Evolutionary conservation across 2,888 invertebrate species (phyloP).

Genomic region (Amphipyra tragopoginis): DNA sequence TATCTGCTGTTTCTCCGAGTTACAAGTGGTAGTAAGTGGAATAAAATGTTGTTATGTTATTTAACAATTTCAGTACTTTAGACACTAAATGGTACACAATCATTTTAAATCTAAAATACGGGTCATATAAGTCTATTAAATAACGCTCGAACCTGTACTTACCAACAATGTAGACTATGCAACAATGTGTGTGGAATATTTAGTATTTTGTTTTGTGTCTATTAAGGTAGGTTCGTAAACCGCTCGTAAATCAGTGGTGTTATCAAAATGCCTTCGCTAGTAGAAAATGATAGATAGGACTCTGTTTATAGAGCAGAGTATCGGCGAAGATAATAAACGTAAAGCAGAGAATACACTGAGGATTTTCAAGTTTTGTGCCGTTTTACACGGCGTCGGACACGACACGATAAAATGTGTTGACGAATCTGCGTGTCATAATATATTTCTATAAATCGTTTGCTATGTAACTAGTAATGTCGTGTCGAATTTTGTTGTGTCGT

Average conservation of each 20-base stretch:
- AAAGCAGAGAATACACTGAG: constrained; percentile 20
- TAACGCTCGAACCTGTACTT: constrained; percentile 2
- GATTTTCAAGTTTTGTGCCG: not conserved
- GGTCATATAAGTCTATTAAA: constrained; percentile 23
- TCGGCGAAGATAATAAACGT: constrained; percentile 35
- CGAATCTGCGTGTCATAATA: too few relatives aligned
- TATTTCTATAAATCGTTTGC: too few relatives aligned
- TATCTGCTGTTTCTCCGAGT: too few relatives aligned
- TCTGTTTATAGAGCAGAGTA: constrained; percentile 49
- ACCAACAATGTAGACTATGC: constrained; percentile 34
- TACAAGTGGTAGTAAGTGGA: too few relatives aligned
- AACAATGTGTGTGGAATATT: constrained; percentile 34
- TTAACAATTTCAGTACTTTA: not conserved
- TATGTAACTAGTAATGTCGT: too few relatives aligned
- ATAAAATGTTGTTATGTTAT: too few relatives aligned
- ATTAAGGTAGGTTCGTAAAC: constrained; percentile 59
- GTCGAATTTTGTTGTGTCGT: too few relatives aligned
- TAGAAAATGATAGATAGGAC: constrained; percentile 63
- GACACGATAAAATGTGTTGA: too few relatives aligned
- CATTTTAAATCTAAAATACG: constrained; percentile 23
- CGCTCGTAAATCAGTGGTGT: constrained; percentile 64
- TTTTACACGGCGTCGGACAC: too few relatives aligned
- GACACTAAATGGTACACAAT: not conserved
- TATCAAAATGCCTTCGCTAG: constrained; percentile 64
- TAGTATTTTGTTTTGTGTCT: constrained; percentile 49